Base-by-base conservation (phyloP, 2,113 vertebrate genomes). In the Silurus meridionalis region DNA sequence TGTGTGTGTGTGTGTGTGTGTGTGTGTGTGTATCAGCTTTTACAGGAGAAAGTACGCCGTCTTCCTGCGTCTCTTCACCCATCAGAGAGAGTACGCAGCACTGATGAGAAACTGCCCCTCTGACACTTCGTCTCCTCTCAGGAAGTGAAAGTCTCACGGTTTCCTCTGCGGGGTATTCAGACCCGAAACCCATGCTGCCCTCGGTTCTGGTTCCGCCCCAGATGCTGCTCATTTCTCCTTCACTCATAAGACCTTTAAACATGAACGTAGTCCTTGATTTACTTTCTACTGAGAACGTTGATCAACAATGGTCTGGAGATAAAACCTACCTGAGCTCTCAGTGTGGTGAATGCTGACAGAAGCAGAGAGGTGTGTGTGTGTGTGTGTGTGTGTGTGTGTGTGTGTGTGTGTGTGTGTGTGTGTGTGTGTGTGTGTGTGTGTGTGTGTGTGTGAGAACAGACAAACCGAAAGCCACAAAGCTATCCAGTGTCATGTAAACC, bases 31-130 rank as follows among this genome's bases (percentile, higher is more conserved):
- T 2, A 13, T 0, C 92, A 99, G 97, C 83, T 98, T 97, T 91
- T 99, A 99, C 81, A 95, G 96, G 89, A 97, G 95, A 93, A 99
- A 99, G 87, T 97, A 97, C 0, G 48, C 93, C 84, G 98, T 99
- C 6, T 99, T 98, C 93, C 90, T 96, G 93, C 96, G 93, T 81
- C 94, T 99, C 0, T 94, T 95, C 55, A 94, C 95, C 89, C 97
- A 98, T 91, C 98, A 99, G 94, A 95, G 93, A 91, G 96, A 98
- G 86, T 99, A 97, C 90, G 94, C 93, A 69, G 88, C 93, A 19
- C 95, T 99, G 89, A 99, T 99, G 98, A 90, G 88, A 55, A 92
- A 86, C n/a, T 82, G 81, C 91, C 60, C 4, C 1, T 10, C 37
- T 50, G 60, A 15, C 10, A 8, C 28, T 53, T 21, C 14, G 50